Evolutionary conservation across 2,888 invertebrate genomes (phyloP), one percentile per base, ranked within the genome.

Genomic region (Trisateles emortualis): DNA sequence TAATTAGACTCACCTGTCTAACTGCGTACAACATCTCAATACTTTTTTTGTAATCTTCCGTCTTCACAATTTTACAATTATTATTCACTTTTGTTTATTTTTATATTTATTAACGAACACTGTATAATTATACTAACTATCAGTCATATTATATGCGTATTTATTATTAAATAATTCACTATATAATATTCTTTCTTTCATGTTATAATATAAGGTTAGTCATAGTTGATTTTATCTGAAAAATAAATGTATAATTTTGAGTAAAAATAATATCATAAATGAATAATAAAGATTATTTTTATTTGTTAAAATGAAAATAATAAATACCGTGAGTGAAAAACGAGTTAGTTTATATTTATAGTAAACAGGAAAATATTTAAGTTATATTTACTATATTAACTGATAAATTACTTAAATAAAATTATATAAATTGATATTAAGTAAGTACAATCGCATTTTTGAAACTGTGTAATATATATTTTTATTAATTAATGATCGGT

Each of bases 11-110:
- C 61, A 91, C 92, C 90, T 91, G 92, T 82, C 92, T 86, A 4
- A 92, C 91, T 11, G 92, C 91, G 68, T 92, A 92, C 86, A 92
- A 75, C 92, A 92, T 92, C 32, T 51, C 77, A 61, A 54, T 35
- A 49, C 74, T 69, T 83, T 79, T 73, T 68, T 46, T 74, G 56
- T 71, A 72, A 60, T 70, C 52, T 55, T 59, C 49, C 17, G 5
- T 64, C 59, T 68, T 64, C 61, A 66, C 61, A 60, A 57, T 52
- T 49, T 19, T 33, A 48, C 32, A 29, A 40, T 52, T 33, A 39
- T 58, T 22, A 6, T 32, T 48, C 61, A 71, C 71, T 58, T 50
- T 65, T 30, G 45, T 40, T 43, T 30, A 48, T 40, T 43, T 38
- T 47, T 52, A 57, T 30, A 24, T 38, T 39, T 47, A 51, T 38